A percentile compares a stretch with the other conserved stretches of the same genome.
phyloP scores from a whole-genome alignment of 2,113 vertebrate species.

The Anoura caudifer region DNA sequence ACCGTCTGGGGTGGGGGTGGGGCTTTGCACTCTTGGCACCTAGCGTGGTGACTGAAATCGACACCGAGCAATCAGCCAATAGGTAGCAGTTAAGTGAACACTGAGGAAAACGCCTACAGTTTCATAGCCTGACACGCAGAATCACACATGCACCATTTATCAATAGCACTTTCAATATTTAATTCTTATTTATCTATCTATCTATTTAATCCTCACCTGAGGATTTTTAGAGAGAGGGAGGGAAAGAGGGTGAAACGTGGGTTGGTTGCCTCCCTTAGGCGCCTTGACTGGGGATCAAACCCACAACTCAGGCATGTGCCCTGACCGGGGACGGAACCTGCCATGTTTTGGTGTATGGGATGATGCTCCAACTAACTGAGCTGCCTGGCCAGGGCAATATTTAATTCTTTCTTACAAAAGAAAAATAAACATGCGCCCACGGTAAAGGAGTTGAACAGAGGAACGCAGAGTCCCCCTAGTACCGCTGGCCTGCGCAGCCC shows the following conservation, averaged over 20 bases:
- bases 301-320: no score
- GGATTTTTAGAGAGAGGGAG: no score
- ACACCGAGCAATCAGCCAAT: not conserved
- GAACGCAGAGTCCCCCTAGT: not conserved
- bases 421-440: not conserved
- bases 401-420: not conserved
- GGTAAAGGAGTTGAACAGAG: not conserved
- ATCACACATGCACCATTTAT: rapidly evolving
- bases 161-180: not conserved
- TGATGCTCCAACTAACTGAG: no score
- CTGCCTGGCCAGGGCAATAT: not conserved
- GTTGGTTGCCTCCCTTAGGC: no score
- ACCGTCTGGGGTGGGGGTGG: not conserved
- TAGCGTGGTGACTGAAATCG: not conserved
- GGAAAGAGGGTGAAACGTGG: no score
- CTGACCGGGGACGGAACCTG: no score
- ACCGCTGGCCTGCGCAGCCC: not conserved
- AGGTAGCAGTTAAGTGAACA: not conserved
- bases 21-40: not conserved
- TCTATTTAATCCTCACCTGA: no score
- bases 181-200: not conserved
- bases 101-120: no score
- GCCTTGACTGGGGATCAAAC: no score
- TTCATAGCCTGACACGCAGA: rapidly evolving
- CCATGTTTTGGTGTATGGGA: no score